phyloP scores from a whole-genome alignment of 2,797 vertebrate genomes.

The Carapus acus region DNA sequence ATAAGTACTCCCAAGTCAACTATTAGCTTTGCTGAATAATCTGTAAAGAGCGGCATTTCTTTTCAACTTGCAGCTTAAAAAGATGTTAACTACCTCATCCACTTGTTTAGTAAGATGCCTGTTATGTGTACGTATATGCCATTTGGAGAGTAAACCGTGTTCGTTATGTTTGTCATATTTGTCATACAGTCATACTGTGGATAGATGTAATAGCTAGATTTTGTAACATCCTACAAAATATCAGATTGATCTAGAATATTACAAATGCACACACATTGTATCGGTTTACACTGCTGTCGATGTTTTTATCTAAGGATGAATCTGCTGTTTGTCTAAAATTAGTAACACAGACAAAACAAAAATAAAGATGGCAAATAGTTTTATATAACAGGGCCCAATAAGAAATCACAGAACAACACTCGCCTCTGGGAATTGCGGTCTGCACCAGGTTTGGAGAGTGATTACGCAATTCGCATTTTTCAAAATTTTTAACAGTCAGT shows the following conservation, averaged over 20 bases:
- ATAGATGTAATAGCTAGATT: no score
- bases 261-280: no score
- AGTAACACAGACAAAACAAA: slow-evolving; percentile 42
- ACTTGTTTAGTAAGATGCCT: no score
- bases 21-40: slow-evolving; percentile 55
- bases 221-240: no score
- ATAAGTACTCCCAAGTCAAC: slow-evolving; percentile 75
- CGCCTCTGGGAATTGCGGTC: slow-evolving; percentile 59
- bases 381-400: slow-evolving; percentile 68
- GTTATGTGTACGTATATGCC: no score
- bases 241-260: no score
- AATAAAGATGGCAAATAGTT: slow-evolving; percentile 56
- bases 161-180: no score
- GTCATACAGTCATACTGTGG: no score
- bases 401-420: slow-evolving; percentile 62
- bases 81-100: no score
- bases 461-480: slow-evolving; percentile 32
- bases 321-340: slow-evolving; percentile 46
- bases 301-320: no score
- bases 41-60: slow-evolving; percentile 29
- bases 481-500: not conserved
- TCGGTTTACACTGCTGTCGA: no score
- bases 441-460: slow-evolving; percentile 42
- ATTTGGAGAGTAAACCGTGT: no score
- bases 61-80: slow-evolving; percentile 19